phyloP scores from a whole-genome alignment of 2,888 invertebrate genomes.

The Cataglyphis livida region DNA sequence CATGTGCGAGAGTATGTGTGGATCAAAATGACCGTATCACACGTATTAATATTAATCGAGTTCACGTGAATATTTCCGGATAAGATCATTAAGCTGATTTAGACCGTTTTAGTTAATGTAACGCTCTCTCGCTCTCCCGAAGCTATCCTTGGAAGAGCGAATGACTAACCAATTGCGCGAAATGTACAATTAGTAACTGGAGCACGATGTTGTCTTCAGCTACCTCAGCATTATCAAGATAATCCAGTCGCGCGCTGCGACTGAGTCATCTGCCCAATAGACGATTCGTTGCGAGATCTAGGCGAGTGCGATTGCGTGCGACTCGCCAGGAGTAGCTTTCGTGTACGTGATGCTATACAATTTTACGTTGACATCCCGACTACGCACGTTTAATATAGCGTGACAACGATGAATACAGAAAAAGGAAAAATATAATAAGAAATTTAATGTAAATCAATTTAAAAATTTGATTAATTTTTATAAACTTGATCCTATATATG shows the following conservation, averaged over 20 bases:
- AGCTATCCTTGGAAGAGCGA: constrained; percentile 32
- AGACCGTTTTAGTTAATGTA: constrained; percentile 12
- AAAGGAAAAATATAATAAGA: neutral
- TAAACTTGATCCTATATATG: neutral
- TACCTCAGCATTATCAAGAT: constrained; percentile 73
- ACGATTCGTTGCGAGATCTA: constrained; percentile 52
- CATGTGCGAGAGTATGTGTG: neutral
- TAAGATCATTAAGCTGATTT: constrained; percentile 15
- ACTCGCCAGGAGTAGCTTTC: constrained; percentile 3
- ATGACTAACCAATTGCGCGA: constrained; percentile 78
- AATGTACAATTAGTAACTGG: constrained; percentile 78
- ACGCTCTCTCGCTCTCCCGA: constrained; percentile 15
- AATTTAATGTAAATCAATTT: constrained; percentile 1
- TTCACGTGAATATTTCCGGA: neutral
- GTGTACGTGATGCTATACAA: constrained; percentile 12
- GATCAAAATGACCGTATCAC: neutral
- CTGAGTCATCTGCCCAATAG: constrained; percentile 75
- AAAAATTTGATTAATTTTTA: constrained; percentile 21
- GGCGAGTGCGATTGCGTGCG: neutral
- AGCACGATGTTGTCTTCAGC: constrained; percentile 71
- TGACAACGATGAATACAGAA: neutral
- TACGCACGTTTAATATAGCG: neutral
- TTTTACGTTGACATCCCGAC: constrained; percentile 27
- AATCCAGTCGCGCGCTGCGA: constrained; percentile 66
- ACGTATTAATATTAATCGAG: constrained; percentile 13